These are phyloP conservation scores for Philopedon plagiatum DNA, from an alignment of 2,888 invertebrate species.

Conservation along the genomic window DNA sequence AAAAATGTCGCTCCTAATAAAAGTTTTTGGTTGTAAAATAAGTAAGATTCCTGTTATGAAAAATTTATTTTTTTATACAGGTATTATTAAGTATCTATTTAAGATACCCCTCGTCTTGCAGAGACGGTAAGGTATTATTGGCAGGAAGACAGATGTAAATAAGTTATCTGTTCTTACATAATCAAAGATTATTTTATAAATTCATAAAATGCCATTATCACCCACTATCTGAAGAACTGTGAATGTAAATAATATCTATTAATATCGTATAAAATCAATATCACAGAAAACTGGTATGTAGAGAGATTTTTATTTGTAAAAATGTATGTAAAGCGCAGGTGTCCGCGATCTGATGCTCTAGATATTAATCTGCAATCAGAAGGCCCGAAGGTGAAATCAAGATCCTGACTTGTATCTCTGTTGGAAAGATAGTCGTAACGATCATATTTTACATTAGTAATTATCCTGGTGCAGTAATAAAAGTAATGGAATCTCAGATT, in stretches of 20 bases:
- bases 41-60: no score
- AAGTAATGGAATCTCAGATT: not conserved
- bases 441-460: conserved; percentile 38
- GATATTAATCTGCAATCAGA: conserved; percentile 35
- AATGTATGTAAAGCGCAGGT: conserved; percentile 26
- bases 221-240: no score
- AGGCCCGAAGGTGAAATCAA: conserved; percentile 30
- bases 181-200: not conserved
- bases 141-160: no score
- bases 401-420: conserved; percentile 29
- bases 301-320: conserved; percentile 7
- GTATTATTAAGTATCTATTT: no score
- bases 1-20: no score
- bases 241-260: conserved; percentile 10
- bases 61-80: no score
- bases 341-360: conserved; percentile 35
- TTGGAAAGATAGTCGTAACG: conserved; percentile 25
- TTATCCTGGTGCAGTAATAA: conserved; percentile 26
- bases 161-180: not conserved
- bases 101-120: no score
- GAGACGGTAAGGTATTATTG: no score
- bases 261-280: conserved; percentile 24
- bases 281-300: conserved; percentile 31
- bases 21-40: no score
- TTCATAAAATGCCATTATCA: not conserved